A percentile compares a stretch with the other conserved stretches of the same genome.
Evolutionary conservation across 2,888 invertebrate genomes (phyloP).

Genomic region (Trissolcus japonicus): DNA sequence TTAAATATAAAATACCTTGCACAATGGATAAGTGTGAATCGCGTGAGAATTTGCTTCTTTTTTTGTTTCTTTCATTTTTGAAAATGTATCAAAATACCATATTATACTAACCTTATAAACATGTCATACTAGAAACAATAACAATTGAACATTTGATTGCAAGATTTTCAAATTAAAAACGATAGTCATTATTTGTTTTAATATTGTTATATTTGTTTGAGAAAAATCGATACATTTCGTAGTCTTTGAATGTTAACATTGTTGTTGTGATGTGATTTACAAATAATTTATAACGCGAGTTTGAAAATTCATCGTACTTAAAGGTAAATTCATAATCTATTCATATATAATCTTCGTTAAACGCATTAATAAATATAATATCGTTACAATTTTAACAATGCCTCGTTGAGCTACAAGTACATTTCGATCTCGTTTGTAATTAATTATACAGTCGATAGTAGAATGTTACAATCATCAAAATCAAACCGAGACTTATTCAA

Average conservation of each 20-base stretch:
- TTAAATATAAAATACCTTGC: conserved; percentile 79
- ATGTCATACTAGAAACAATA: background rate
- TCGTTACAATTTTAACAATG: conserved; percentile 57
- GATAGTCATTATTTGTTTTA: conserved; percentile 11
- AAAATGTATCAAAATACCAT: background rate
- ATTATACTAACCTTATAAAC: conserved; percentile 1
- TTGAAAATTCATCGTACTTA: conserved; percentile 21
- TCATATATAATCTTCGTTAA: conserved; percentile 28
- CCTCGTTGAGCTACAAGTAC: conserved; percentile 54
- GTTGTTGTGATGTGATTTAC: conserved; percentile 27
- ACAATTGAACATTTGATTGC: background rate
- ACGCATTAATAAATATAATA: conserved; percentile 52
- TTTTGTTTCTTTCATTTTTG: conserved; percentile 78
- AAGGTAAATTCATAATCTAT: conserved; percentile 18
- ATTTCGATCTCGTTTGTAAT: conserved; percentile 11
- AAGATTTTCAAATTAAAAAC: background rate
- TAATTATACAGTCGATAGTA: background rate
- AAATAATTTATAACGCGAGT: conserved; percentile 31
- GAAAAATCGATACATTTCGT: conserved; percentile 17
- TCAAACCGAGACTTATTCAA: background rate
- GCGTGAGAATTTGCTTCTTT: conserved; percentile 66
- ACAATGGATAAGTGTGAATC: conserved; percentile 88
- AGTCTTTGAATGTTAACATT: conserved; percentile 26
- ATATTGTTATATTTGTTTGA: conserved; percentile 33
- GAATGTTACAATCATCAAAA: no score